Percentiles rank a stretch among this genome's conserved stretches.
Evolutionary conservation across 2,113 vertebrate genomes (phyloP).

Genomic region (Ochotona princeps): DNA sequence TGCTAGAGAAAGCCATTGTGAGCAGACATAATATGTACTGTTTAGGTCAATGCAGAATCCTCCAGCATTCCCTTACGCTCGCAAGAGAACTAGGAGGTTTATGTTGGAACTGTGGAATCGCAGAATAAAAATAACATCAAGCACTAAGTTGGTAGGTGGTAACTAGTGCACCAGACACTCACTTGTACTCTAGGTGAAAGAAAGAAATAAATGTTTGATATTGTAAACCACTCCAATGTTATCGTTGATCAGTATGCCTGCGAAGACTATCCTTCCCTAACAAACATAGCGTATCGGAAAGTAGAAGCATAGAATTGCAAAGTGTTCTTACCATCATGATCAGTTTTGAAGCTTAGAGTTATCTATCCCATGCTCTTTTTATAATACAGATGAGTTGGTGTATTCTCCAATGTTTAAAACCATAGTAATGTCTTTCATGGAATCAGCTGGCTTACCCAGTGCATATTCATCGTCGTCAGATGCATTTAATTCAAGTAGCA

Average conservation of each 20-base stretch:
- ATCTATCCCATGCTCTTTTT: background rate
- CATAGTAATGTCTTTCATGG: background rate
- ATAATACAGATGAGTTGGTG: background rate
- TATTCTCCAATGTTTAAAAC: background rate
- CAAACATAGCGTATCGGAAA: background rate
- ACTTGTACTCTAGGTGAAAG: background rate
- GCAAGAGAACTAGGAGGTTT: background rate
- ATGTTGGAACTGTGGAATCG: background rate
- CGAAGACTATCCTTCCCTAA: background rate
- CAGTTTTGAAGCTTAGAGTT: background rate
- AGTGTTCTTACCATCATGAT: background rate
- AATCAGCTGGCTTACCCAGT: background rate
- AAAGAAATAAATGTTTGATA: background rate
- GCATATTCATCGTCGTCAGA: conserved; percentile 37
- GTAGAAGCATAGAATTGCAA: background rate
- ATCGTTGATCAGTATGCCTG: background rate
- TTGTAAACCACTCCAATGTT: background rate
- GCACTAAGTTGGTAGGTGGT: background rate
- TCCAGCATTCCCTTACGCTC: background rate
- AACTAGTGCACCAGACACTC: background rate
- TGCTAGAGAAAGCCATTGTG: background rate
- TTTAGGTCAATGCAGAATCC: background rate
- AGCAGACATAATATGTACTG: background rate
- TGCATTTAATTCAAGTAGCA: conserved; percentile 4
- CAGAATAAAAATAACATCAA: background rate